Evolutionary conservation across 2,113 vertebrate species (phyloP).

Genomic region (Malurus alboscapulatus): DNA sequence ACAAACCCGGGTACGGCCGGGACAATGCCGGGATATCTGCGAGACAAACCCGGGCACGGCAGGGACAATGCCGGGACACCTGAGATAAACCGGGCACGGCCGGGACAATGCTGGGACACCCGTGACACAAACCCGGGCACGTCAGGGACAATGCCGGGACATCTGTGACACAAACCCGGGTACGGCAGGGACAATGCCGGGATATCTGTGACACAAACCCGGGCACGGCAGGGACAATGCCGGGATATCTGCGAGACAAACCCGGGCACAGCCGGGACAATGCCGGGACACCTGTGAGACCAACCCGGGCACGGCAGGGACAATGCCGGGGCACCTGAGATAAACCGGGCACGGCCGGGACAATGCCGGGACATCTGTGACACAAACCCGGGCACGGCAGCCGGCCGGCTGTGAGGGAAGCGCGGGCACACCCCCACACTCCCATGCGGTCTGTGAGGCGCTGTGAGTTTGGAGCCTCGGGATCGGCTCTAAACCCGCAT

Average conservation of each 20-base stretch:
- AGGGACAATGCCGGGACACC: no score
- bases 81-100: neutral
- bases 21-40: rapidly evolving
- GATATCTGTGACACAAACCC: neutral
- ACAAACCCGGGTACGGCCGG: neutral
- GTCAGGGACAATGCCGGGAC: no score
- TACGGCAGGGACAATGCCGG: no score
- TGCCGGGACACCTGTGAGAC: rapidly evolving
- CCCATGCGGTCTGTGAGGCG: neutral
- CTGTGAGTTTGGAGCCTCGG: neutral
- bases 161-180: neutral
- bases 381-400: neutral
- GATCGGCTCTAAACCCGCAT: neutral
- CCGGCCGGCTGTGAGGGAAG: neutral
- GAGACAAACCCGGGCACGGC: neutral
- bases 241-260: no score
- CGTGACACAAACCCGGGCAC: neutral
- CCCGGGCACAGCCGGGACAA: neutral
- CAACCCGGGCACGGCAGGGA: neutral
- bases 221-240: no score
- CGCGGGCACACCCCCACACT: rapidly evolving
- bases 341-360: neutral
- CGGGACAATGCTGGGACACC: neutral
- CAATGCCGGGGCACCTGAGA: no score
- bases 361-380: rapidly evolving